Percentiles rank a stretch among this genome's conserved stretches.
Conservation (phyloP, 2,113 vertebrate genomes). For the Hippolais icterina region DNA sequence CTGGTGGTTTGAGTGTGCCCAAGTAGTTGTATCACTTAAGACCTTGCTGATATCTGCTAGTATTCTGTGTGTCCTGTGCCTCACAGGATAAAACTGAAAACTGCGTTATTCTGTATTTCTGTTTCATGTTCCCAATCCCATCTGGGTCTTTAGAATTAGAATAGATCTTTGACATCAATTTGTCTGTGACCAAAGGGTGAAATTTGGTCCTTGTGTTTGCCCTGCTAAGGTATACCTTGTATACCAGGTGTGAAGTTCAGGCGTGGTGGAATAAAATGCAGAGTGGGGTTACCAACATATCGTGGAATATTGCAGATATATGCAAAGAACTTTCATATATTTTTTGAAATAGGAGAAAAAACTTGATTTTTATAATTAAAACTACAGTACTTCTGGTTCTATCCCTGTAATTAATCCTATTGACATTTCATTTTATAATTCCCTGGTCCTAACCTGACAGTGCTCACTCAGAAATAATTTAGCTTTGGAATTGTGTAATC, state of each 20-base stretch:
- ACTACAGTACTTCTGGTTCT: background rate
- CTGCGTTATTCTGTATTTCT: background rate
- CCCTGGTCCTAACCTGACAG: background rate
- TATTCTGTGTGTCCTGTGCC: background rate
- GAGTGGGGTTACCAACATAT: background rate
- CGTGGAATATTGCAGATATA: background rate
- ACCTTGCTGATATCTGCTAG: background rate
- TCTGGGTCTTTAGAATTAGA: background rate
- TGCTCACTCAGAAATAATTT: background rate
- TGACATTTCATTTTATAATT: background rate
- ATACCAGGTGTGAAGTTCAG: background rate
- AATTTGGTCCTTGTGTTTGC: background rate
- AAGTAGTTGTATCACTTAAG: background rate
- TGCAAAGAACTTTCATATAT: background rate
- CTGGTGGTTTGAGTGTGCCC: background rate
- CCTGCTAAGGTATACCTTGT: background rate
- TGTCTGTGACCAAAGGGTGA: background rate
- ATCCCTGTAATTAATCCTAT: background rate
- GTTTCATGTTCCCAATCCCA: background rate
- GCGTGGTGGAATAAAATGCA: background rate
- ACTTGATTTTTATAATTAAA: background rate
- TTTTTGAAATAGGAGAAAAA: background rate
- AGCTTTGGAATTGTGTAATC: background rate
- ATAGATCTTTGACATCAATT: background rate
- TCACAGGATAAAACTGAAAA: background rate